Evolutionary conservation across 2,888 invertebrate species (phyloP).

Genomic region (Sylvicola cinctus): DNA sequence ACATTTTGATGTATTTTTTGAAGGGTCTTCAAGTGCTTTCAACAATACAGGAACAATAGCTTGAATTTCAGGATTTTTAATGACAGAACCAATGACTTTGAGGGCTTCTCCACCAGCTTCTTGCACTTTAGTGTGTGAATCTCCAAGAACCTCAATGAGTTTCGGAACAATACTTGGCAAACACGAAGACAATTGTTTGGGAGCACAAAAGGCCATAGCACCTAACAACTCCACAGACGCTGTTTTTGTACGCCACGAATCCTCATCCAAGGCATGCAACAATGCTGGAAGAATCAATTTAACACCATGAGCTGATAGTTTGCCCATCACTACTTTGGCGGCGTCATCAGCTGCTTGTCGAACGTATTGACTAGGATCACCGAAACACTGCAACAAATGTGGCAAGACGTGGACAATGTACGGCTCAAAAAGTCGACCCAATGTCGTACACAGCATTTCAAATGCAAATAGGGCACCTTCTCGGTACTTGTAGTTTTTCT

Average conservation of each 20-base stretch:
- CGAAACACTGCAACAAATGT: slow-evolving; percentile 84
- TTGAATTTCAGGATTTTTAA: slow-evolving; percentile 96
- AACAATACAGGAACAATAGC: slow-evolving; percentile 73
- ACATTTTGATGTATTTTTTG: slow-evolving; percentile 80
- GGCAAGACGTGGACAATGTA: slow-evolving; percentile 96
- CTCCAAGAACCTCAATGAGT: slow-evolving; percentile 87
- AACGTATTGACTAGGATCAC: slow-evolving; percentile 88
- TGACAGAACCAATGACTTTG: slow-evolving; percentile 91
- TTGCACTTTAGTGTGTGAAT: slow-evolving; percentile 94
- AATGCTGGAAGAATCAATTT: slow-evolving; percentile 90
- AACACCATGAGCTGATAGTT: slow-evolving; percentile 90
- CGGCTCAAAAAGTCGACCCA: slow-evolving; percentile 94
- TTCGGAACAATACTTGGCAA: slow-evolving; percentile 96
- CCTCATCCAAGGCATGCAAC: slow-evolving; percentile 83
- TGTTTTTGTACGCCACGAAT: slow-evolving; percentile 97
- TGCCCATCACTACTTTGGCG: slow-evolving; percentile 86
- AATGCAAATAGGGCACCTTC: slow-evolving; percentile 96
- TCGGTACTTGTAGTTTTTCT: slow-evolving; percentile 82
- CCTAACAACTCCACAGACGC: slow-evolving; percentile 90
- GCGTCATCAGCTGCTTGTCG: slow-evolving; percentile 92
- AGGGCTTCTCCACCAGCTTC: slow-evolving; percentile 92
- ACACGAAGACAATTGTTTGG: slow-evolving; percentile 94
- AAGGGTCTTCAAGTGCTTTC: slow-evolving; percentile 88
- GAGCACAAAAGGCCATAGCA: slow-evolving; percentile 98
- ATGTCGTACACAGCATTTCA: slow-evolving; percentile 75